Percentiles rank a stretch among this genome's conserved stretches.
phyloP scores from a whole-genome alignment of 2,113 vertebrate genomes.

The Andinoacara biseriatus region DNA sequence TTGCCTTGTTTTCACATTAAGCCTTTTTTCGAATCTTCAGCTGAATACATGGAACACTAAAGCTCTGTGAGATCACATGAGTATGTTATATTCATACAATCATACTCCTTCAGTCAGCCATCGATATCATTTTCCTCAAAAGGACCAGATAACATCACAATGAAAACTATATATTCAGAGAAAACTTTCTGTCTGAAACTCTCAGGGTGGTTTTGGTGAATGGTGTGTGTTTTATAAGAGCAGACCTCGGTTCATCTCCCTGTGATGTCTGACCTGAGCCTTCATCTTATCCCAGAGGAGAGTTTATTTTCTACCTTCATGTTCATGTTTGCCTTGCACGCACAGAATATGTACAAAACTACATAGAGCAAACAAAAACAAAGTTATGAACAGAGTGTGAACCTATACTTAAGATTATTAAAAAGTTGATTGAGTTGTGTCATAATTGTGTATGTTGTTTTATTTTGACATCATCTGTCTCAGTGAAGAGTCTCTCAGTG shows the following conservation, averaged over 20 bases:
- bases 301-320: constrained; percentile 79
- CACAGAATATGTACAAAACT: constrained; percentile 80
- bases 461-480: neutral
- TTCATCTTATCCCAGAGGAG: constrained; percentile 48
- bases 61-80: constrained; percentile 5
- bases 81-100: neutral
- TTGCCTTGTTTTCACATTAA: constrained; percentile 10
- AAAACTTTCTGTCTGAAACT: constrained; percentile 34
- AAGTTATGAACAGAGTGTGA: constrained; percentile 73
- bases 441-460: constrained; percentile 29
- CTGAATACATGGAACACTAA: neutral
- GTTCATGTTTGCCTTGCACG: constrained; percentile 82
- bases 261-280: constrained; percentile 54
- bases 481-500: neutral
- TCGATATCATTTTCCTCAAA: neutral
- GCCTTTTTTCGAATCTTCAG: constrained; percentile 3
- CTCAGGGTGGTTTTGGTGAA: constrained; percentile 51
- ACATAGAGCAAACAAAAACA: constrained; percentile 52
- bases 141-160: neutral
- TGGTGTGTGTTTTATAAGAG: constrained; percentile 28
- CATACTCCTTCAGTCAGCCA: neutral
- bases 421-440: constrained; percentile 77
- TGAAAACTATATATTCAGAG: constrained; percentile 7
- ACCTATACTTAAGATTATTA: constrained; percentile 81
- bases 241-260: constrained; percentile 13